Base-by-base conservation (phyloP, 2,888 invertebrate species). In the Pherbina coryleti region DNA sequence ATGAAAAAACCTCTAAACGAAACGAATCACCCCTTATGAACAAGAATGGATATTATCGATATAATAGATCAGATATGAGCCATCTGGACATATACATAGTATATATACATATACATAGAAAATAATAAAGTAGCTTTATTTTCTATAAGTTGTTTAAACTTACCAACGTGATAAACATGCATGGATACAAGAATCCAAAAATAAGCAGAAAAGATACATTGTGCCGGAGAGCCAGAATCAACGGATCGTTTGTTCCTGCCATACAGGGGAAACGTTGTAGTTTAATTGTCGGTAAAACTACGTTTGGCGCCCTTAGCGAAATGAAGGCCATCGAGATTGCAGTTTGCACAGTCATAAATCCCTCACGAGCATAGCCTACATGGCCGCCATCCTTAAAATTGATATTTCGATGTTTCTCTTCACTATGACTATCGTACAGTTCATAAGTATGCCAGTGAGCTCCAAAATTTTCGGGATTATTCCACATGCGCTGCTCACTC, bases 121-220 rank as follows among this genome's bases (percentile, higher is more conserved):
- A n/a, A n/a, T n/a, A n/a, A n/a, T n/a, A n/a, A n/a, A n/a, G n/a
- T n/a, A n/a, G n/a, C n/a, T n/a, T n/a, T n/a, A n/a, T n/a, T n/a
- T n/a, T n/a, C n/a, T n/a, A n/a, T n/a, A n/a, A 37, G 1, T 37
- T 37, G 1, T 37, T 37, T 37, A 37, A 37, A 60, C 79, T 81
- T 73, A 87, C 87, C 82, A 94, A 93, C 14, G 51, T 66, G 7
- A 74, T 66, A 28, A 25, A 55, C 75, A 75, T 34, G 37, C 75
- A 75, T 3, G 94, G 93, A 86, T 95, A 95, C 78, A 95, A 92
- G 85, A 94, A 96, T 83, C 95, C 94, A 25, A 96, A 90, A 89
- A 95, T 91, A 22, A 97, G 90, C 44, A 96, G 92, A 81, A 95
- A 89, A 0, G 96, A 94, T 28, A 96, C 91, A 80, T 94, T 91